Conservation (phyloP, 2,888 invertebrate species). For the Chrysomela aeneicollis region DNA sequence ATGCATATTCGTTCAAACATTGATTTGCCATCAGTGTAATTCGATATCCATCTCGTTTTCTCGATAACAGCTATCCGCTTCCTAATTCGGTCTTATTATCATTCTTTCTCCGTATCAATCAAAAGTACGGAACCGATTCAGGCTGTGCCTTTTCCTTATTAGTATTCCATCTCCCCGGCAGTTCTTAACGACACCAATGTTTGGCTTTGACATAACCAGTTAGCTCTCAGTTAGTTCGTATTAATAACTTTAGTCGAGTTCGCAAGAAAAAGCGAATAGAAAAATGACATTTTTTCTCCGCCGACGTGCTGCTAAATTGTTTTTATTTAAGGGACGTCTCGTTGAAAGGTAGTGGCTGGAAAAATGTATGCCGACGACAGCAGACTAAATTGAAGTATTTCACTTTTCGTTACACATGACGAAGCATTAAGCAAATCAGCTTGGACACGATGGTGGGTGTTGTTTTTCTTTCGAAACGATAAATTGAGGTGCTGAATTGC, state of each 20-base stretch:
- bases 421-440: slow-evolving; percentile 58
- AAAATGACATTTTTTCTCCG: slow-evolving; percentile 62
- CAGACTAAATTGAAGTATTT: slow-evolving; percentile 61
- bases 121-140: slow-evolving; percentile 48
- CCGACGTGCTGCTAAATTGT: slow-evolving; percentile 54
- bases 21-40: not conserved
- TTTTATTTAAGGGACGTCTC: slow-evolving; percentile 50
- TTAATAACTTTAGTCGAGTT: slow-evolving; percentile 63
- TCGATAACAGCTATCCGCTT: slow-evolving; percentile 46
- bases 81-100: slow-evolving; percentile 58
- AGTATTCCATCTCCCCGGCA: slow-evolving; percentile 60
- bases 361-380: slow-evolving; percentile 61
- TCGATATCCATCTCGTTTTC: slow-evolving; percentile 16
- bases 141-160: slow-evolving; percentile 58
- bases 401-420: slow-evolving; percentile 57
- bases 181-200: slow-evolving; percentile 61
- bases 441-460: slow-evolving; percentile 45
- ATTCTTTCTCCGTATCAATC: slow-evolving; percentile 60
- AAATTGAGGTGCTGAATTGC: slow-evolving; percentile 48
- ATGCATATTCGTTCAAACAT: not conserved
- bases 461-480: slow-evolving; percentile 48
- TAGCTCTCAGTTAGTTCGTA: slow-evolving; percentile 64
- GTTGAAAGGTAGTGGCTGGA: slow-evolving; percentile 60
- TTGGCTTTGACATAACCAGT: slow-evolving; percentile 65
- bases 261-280: slow-evolving; percentile 59